Percentiles rank a stretch among this genome's conserved stretches.
phyloP scores from a whole-genome alignment of 2,113 vertebrate species.

The Atrichornis clamosus region DNA sequence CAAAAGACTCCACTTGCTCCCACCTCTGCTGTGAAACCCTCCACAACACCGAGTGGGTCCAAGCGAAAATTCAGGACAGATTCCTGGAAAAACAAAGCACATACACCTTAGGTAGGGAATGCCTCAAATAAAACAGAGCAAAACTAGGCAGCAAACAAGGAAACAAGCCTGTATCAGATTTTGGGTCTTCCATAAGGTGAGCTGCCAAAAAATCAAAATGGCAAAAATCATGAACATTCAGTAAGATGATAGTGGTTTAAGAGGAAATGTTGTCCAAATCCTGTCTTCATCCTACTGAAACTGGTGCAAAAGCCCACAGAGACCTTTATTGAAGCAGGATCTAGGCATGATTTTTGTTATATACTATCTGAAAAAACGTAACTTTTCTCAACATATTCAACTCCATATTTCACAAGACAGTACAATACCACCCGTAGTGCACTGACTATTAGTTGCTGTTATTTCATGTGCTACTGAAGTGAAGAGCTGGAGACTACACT shows the following conservation, averaged over 20 bases:
- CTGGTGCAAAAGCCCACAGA: background rate
- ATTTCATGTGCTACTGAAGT: background rate
- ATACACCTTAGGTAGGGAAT: background rate
- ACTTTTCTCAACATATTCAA: background rate
- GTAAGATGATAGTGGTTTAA: background rate
- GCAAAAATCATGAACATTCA: background rate
- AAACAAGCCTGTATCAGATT: background rate
- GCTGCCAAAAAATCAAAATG: background rate
- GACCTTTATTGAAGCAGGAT: background rate
- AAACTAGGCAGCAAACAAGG: background rate
- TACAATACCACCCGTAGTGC: fast-evolving
- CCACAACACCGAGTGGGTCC: constrained; percentile 87
- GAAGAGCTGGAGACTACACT: background rate
- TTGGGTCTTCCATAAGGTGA: background rate
- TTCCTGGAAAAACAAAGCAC: constrained; percentile 76
- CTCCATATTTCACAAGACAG: background rate
- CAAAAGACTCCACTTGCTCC: constrained; percentile 96
- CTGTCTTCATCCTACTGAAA: background rate
- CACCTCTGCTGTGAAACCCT: constrained; percentile 94
- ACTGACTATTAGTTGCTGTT: background rate
- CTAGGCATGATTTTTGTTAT: background rate
- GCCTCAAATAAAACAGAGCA: background rate
- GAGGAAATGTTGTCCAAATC: background rate
- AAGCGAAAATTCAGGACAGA: constrained; percentile 96
- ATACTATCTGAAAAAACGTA: background rate